phyloP scores from a whole-genome alignment of 2,797 vertebrate species.

The Cygnus olor region DNA sequence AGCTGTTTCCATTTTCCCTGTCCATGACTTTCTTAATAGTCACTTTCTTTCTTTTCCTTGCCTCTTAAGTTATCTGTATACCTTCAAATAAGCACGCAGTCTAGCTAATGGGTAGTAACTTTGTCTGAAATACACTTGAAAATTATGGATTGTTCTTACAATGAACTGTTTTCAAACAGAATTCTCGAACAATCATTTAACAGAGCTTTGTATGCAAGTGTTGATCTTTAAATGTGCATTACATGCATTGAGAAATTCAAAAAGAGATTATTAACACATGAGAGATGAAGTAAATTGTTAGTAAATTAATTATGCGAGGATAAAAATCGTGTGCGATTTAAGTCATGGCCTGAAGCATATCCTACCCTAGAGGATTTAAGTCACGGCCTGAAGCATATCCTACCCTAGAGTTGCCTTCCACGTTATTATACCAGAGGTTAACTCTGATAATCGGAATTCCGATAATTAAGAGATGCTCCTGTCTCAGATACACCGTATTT shows the following conservation, averaged over 20 bases:
- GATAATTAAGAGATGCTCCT: not conserved
- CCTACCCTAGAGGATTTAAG: not conserved
- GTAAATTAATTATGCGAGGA: not conserved
- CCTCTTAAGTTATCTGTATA: not conserved
- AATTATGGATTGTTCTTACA: not conserved
- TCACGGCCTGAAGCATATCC: not conserved
- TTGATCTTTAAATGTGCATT: not conserved
- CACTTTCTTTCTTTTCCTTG: not conserved
- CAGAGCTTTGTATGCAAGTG: not conserved
- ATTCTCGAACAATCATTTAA: not conserved
- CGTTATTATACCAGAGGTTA: not conserved
- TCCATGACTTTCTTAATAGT: not conserved
- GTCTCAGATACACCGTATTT: not conserved
- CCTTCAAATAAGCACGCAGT: not conserved
- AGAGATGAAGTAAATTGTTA: not conserved
- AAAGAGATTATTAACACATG: not conserved
- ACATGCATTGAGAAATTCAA: not conserved
- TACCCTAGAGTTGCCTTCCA: not conserved
- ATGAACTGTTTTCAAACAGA: not conserved
- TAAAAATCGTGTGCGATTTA: not conserved
- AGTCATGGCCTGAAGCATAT: not conserved
- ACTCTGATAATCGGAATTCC: not conserved
- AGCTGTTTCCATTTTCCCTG: not conserved
- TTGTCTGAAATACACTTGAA: not conserved
- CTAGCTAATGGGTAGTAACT: not conserved